Percentiles rank a stretch among this genome's conserved stretches.
phyloP scores from a whole-genome alignment of 2,113 vertebrate species.

The Tenebrosternarchus preto region DNA sequence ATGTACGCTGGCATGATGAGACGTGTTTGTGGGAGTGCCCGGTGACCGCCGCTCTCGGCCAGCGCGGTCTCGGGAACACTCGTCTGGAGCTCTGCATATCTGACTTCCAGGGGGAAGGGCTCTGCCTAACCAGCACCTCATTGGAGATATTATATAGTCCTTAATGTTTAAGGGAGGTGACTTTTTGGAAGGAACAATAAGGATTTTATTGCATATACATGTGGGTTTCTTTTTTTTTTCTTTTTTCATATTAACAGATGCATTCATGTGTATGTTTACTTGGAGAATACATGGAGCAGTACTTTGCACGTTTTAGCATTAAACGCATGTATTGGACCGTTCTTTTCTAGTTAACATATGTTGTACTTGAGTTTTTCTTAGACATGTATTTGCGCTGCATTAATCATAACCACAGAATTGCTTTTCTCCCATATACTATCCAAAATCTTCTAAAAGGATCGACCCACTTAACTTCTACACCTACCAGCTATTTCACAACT shows the following conservation, averaged over 20 bases:
- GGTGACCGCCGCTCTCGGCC: constrained; percentile 34
- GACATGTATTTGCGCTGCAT: constrained; percentile 38
- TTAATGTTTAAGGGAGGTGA: constrained; percentile 99
- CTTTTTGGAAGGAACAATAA: constrained; percentile 71
- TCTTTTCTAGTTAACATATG: constrained; percentile 61
- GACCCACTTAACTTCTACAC: constrained; percentile 41
- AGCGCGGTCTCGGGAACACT: constrained; percentile 35
- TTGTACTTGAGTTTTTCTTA: constrained; percentile 38
- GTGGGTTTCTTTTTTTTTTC: constrained; percentile 71
- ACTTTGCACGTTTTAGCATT: constrained; percentile 90
- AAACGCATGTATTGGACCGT: constrained; percentile 88
- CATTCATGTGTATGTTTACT: constrained; percentile 82
- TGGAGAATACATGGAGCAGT: constrained; percentile 75
- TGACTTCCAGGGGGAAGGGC: constrained; percentile 14
- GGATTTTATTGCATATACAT: constrained; percentile 86
- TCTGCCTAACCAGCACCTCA: constrained; percentile 80
- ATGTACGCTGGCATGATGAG: constrained; percentile 54
- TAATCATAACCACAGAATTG: constrained; percentile 39
- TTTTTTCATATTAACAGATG: constrained; percentile 78
- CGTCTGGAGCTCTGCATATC: constrained; percentile 26
- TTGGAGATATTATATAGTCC: constrained; percentile 85
- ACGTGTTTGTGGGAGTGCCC: neutral
- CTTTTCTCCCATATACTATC: constrained; percentile 42
- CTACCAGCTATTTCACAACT: constrained; percentile 37
- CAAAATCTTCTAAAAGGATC: constrained; percentile 29